Conservation (phyloP, 2,113 vertebrate species). For the Podocnemis expansa region DNA sequence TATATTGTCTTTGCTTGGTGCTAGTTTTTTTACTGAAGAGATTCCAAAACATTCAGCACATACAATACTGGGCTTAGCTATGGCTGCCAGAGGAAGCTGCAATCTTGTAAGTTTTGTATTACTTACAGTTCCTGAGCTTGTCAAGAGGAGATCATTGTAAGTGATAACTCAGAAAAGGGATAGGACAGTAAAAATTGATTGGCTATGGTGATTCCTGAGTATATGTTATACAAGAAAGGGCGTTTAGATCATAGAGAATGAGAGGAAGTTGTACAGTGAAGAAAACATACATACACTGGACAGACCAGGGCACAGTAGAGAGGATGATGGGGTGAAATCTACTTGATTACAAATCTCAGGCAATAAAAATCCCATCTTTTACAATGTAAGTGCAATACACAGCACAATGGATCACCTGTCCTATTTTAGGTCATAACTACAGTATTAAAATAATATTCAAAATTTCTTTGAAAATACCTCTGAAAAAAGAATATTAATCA, state of each 20-base stretch:
- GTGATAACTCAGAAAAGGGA: not conserved
- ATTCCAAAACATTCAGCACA: not conserved
- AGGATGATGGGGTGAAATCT: not conserved
- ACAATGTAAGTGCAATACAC: not conserved
- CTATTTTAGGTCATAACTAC: not conserved
- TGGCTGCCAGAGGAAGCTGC: slow-evolving; percentile 27
- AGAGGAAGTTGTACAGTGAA: not conserved
- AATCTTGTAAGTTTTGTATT: not conserved
- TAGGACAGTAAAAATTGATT: not conserved
- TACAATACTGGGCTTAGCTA: not conserved
- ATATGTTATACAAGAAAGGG: not conserved
- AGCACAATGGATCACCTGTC: not conserved
- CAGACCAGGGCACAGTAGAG: not conserved
- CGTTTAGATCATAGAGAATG: not conserved
- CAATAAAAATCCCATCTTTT: not conserved
- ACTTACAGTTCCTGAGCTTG: not conserved
- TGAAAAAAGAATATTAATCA: not conserved
- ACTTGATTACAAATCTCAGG: not conserved
- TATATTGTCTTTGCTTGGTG: slow-evolving; percentile 15
- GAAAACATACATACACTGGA: not conserved
- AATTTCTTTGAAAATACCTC: not conserved
- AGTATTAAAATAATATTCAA: not conserved
- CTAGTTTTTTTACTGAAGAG: not conserved
- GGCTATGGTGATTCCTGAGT: not conserved
- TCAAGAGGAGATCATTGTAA: slow-evolving; percentile 15